Evolutionary conservation across 1,140 invertebrate genomes (phyloP).

Genomic region (Drosophila ambigua): DNA sequence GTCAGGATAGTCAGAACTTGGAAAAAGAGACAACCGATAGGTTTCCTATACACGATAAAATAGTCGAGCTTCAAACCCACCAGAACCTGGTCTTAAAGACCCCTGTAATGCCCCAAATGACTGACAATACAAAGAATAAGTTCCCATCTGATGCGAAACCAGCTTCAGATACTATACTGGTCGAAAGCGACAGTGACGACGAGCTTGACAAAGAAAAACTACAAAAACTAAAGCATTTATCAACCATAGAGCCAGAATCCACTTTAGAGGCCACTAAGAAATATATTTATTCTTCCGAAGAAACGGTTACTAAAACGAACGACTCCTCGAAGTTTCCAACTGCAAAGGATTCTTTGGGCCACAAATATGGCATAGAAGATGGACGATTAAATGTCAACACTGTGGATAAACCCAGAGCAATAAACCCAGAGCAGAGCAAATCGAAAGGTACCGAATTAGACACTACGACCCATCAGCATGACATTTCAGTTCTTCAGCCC

Average conservation of each 20-base stretch:
- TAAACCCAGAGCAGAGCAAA: no score
- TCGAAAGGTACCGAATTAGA: no score
- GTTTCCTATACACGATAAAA: constrained; percentile 45
- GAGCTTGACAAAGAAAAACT: constrained; percentile 42
- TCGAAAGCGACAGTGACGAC: constrained; percentile 65
- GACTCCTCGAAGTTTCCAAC: constrained; percentile 20
- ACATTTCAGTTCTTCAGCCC: no score
- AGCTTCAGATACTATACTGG: neutral
- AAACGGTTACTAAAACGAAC: neutral
- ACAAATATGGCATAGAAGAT: neutral
- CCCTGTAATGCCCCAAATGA: neutral
- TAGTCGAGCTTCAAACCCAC: constrained; percentile 10
- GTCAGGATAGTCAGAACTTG: neutral
- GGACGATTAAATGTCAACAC: no score
- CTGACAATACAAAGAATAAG: neutral
- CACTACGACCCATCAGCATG: no score
- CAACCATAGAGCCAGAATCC: constrained; percentile 4
- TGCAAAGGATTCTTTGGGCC: neutral
- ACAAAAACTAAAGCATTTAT: constrained; percentile 28
- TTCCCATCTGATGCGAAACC: constrained; percentile 47
- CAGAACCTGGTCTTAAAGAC: constrained; percentile 6
- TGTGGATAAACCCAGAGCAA: neutral
- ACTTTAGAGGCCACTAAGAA: neutral
- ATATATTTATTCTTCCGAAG: neutral
- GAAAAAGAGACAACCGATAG: constrained; percentile 18